Percentiles rank a stretch among this genome's conserved stretches.
These are phyloP conservation scores for Xestia c-nigrum DNA, from an alignment of 2,888 invertebrate genomes.

Conservation along the genomic window DNA sequence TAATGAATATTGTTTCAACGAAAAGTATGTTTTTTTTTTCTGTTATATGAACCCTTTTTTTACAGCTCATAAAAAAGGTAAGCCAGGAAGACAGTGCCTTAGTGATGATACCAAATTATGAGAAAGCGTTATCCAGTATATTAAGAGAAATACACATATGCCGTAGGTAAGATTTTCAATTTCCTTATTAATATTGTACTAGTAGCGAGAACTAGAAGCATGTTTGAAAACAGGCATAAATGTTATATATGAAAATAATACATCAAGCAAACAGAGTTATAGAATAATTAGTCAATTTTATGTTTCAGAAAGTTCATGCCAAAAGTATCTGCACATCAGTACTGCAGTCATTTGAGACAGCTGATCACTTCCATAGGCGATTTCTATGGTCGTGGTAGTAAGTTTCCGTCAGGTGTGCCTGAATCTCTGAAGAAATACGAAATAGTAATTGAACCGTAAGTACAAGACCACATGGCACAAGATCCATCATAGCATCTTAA, in stretches of 20 bases:
- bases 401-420: slow-evolving; percentile 94
- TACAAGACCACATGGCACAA: slow-evolving; percentile 60
- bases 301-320: slow-evolving; percentile 96
- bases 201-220: not conserved
- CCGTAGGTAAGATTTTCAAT: slow-evolving; percentile 91
- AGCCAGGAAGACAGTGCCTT: slow-evolving; percentile 94
- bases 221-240: not conserved
- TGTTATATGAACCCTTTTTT: slow-evolving; percentile 54
- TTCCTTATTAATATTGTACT: not conserved
- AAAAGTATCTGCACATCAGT: slow-evolving; percentile 96
- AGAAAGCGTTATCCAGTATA: slow-evolving; percentile 95
- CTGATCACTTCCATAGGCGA: slow-evolving; percentile 96
- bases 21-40: not conserved
- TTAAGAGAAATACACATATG: slow-evolving; percentile 96
- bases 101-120: slow-evolving; percentile 94
- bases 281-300: slow-evolving; percentile 11
- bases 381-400: slow-evolving; percentile 87
- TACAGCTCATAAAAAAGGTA: slow-evolving; percentile 95
- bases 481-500: not conserved
- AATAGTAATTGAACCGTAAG: slow-evolving; percentile 97
- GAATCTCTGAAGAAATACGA: slow-evolving; percentile 93
- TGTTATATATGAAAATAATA: not conserved
- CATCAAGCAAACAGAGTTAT: not conserved
- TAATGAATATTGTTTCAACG: not conserved
- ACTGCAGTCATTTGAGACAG: slow-evolving; percentile 95